Evolutionary conservation across 2,113 vertebrate species (phyloP), one percentile per base, ranked within the genome.

Genomic region (Rhinogobius similis): DNA sequence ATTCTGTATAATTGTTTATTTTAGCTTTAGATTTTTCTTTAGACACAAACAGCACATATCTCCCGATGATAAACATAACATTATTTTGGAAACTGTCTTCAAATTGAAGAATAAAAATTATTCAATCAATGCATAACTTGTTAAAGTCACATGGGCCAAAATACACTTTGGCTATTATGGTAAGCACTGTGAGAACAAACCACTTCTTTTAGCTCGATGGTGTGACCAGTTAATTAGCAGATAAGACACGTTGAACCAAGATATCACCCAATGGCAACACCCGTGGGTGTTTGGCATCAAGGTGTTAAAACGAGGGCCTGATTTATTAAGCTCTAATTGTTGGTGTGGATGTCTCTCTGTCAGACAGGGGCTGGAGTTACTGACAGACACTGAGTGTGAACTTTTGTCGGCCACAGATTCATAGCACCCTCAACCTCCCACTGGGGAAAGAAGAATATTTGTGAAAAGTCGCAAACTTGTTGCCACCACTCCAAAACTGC

Each of bases 301-400:
- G 81, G 86, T 86, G 89, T 84, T 91, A 94, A 93, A 91, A 94
- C 75, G 81, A 63, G 65, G 65, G 82, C 81, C 72, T 89, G 87
- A 93, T 94, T 91, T 90, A 91, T 92, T 91, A 91, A 90, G 87
- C 89, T 87, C 87, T 94, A 93, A 94, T 94, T 93, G 90, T 91
- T 86, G 86, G 88, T 89, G 84, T 89, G 88, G 87, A 87, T 89
- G 92, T 93, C 91, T 89, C 75, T 85, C 81, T 52, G 50, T 83
- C 78, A 76, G 87, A 88, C 81, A 32, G 88, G 82, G 73, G 86
- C 80, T 85, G 77, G 72, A 62, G 80, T 93, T 93, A 93, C 93
- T 91, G 91, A 92, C 86, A 89, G 90, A 82, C 62, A 86, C 78
- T 90, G 91, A 92, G 92, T 93, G 91, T 84, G 86, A 93, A 89